phyloP scores from a whole-genome alignment of 2,797 vertebrate genomes.

The Calcarius lapponicus region DNA sequence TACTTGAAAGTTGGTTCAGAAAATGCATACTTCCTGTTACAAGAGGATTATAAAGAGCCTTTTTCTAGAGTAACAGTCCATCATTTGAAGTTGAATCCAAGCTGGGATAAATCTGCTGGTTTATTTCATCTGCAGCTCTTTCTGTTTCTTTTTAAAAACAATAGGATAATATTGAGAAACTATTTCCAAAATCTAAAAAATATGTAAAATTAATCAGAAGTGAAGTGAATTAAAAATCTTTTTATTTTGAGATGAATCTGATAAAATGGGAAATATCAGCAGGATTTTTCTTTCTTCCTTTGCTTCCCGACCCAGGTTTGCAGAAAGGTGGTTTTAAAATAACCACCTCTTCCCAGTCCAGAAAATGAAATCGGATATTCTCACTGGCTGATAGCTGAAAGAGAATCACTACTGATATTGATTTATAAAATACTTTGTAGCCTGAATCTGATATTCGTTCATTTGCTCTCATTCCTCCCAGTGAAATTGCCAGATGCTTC shows the following conservation, averaged over 20 bases:
- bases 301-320: not conserved
- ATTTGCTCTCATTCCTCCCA: not conserved
- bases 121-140: not conserved
- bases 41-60: not conserved
- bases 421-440: not conserved
- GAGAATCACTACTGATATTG: not conserved
- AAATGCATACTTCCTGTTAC: not conserved
- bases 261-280: not conserved
- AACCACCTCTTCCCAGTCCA: not conserved
- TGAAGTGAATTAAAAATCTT: not conserved
- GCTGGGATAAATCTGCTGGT: not conserved
- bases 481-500: not conserved
- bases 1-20: not conserved
- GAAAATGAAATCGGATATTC: not conserved
- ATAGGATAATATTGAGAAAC: not conserved
- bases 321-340: not conserved
- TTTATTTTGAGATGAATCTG: not conserved
- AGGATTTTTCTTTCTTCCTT: not conserved
- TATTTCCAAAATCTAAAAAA: conserved; percentile 4
- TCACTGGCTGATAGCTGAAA: not conserved
- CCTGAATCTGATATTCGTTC: not conserved
- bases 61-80: not conserved
- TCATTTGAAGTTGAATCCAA: not conserved
- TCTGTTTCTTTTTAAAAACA: not conserved
- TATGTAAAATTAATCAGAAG: not conserved